Evolutionary conservation across 64 coral and sea anemone genomes (phyloP), one percentile per base, ranked within the genome.

Genomic region (Platygyra sinensis): DNA sequence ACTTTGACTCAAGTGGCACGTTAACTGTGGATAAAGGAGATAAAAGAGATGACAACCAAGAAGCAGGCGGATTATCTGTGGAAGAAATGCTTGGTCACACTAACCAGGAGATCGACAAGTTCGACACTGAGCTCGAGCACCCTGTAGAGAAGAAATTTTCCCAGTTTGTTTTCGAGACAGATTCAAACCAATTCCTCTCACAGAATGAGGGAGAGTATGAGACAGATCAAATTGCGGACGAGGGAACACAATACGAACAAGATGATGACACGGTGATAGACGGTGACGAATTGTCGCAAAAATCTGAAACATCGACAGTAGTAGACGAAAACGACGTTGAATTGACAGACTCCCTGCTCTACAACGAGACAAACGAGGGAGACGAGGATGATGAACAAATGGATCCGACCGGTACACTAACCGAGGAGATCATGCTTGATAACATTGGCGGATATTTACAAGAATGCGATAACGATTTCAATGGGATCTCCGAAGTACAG

Each of bases 301-400:
- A 24, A 83, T 83, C 80, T 67, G 60, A 83, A 49, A 83, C 80
- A 30, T 30, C 38, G 30, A 64, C 60, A 77, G 10, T 42, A 1
- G 20, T 18, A 50, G 74, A 77, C 16, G 74, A 77, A 0, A 77
- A 50, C 65, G 5, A 0, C 39, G 13, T 77, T n/a, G 74, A 77
- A 52, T 10, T 11, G 10, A 12, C 15, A 69, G 22, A 79, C 6
- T 55, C 49, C 32, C 8, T 33, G 32, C 31, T 75, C 16, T 46
- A 42, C 33, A 20, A 5, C 10, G 32, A 46, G 50, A 62, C 33
- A 46, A 20, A 31, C 25, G n/a, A 72, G 27, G 42, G 28, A 38
- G 8, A 17, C 0, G 10, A 16, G 10, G 46, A 88, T 14, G 30
- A 88, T 77, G 39, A 89, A 22, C 24, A 24, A 19, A 54, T 30